Percentiles rank a stretch among this genome's conserved stretches.
phyloP scores from a whole-genome alignment of 2,888 invertebrate genomes.

The Chalcis sispes region DNA sequence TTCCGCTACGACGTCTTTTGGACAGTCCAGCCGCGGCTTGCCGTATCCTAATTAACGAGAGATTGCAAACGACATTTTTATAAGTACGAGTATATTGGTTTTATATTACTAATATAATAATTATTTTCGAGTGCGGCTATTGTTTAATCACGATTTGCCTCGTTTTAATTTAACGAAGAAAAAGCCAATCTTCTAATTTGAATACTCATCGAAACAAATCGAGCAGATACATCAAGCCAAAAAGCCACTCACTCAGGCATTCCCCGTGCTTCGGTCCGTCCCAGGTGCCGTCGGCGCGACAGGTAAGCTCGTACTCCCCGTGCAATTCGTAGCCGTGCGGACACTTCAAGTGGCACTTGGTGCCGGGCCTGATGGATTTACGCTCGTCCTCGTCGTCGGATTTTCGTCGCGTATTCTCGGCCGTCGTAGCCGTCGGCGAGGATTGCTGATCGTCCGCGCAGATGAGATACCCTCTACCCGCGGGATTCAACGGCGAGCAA shows the following conservation, averaged over 20 bases:
- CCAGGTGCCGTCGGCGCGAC: slow-evolving; percentile 76
- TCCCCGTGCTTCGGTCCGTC: slow-evolving; percentile 75
- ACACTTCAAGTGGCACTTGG: slow-evolving; percentile 77
- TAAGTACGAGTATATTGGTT: too few species aligned
- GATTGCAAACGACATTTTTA: neutral
- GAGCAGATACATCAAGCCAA: too few species aligned
- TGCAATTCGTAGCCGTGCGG: slow-evolving; percentile 75
- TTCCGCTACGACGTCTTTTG: slow-evolving; percentile 76
- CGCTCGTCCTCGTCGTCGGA: slow-evolving; percentile 59
- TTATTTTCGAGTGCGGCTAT: too few species aligned
- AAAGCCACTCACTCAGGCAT: slow-evolving; percentile 77
- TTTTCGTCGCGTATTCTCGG: slow-evolving; percentile 60
- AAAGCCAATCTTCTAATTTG: too few species aligned
- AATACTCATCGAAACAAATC: too few species aligned
- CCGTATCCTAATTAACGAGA: slow-evolving; percentile 73
- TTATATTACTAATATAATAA: neutral
- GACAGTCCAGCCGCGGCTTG: slow-evolving; percentile 78
- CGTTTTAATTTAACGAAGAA: too few species aligned
- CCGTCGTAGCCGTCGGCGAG: slow-evolving; percentile 47
- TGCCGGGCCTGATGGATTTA: slow-evolving; percentile 76
- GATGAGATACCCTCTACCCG: slow-evolving; percentile 76
- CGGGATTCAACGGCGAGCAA: slow-evolving; percentile 76
- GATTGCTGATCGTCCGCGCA: slow-evolving; percentile 72
- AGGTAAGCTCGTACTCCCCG: slow-evolving; percentile 76
- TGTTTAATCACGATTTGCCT: too few species aligned